Conservation (phyloP, 2,797 vertebrate species). For the Rhabdomys pumilio region DNA sequence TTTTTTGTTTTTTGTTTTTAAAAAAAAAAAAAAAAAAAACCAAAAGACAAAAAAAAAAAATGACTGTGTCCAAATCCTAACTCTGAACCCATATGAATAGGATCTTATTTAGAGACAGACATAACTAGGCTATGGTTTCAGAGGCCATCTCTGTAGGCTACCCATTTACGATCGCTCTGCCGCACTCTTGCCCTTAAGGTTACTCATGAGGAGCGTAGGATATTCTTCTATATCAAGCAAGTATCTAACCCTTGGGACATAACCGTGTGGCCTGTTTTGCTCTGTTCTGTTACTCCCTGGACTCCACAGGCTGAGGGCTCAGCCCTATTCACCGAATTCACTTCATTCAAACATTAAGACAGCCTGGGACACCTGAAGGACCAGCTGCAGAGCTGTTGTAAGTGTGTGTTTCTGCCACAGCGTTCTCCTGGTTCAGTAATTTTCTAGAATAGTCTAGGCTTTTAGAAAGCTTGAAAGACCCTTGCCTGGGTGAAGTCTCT, state of each 20-base stretch:
- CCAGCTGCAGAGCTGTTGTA: neutral
- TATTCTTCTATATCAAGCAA: neutral
- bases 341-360: neutral
- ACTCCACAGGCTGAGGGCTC: neutral
- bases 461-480: neutral
- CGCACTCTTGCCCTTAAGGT: neutral
- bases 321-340: neutral
- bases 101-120: slow-evolving; percentile 12
- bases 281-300: neutral
- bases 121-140: neutral
- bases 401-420: neutral
- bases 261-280: neutral
- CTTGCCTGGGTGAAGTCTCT: neutral
- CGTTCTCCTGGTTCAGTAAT: neutral
- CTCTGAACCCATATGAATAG: neutral
- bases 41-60: too few relatives aligned
- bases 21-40: neutral
- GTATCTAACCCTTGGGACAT: neutral
- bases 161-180: too few relatives aligned
- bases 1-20: neutral
- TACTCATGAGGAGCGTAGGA: neutral
- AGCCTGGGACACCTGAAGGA: neutral
- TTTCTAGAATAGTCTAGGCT: neutral
- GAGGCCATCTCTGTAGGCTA: neutral
- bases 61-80: neutral